phyloP scores from a whole-genome alignment of 1,140 invertebrate genomes.

The Zaprionus ornatus region DNA sequence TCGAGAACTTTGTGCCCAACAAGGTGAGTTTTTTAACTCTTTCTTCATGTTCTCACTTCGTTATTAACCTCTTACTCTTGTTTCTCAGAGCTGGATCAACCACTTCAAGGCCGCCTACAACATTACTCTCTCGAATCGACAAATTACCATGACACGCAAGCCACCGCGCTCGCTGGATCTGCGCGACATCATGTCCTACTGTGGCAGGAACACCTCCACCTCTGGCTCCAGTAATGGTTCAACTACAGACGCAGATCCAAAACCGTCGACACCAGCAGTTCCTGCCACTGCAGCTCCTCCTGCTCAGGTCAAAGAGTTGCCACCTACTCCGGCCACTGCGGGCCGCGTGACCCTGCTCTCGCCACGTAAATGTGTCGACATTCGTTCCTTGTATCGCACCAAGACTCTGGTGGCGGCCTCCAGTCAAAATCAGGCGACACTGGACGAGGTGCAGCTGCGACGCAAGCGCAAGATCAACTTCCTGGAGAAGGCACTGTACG shows the following conservation, averaged over 20 bases:
- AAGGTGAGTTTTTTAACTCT: conserved; percentile 35
- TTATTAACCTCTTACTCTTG: too few relatives aligned
- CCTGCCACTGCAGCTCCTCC: background rate
- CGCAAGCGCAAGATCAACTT: conserved; percentile 72
- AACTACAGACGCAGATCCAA: background rate
- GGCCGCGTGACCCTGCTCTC: background rate
- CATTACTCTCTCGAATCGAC: conserved; percentile 71
- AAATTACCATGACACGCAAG: conserved; percentile 64
- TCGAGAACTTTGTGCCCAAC: conserved; percentile 71
- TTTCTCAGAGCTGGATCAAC: conserved; percentile 65
- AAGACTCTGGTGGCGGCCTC: conserved; percentile 55
- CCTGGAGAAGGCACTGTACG: conserved; percentile 64
- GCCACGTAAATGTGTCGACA: conserved; percentile 25
- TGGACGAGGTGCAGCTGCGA: conserved; percentile 53
- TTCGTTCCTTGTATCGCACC: conserved; percentile 57
- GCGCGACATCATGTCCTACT: conserved; percentile 76
- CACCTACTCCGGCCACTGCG: background rate
- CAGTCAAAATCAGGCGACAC: conserved; percentile 60
- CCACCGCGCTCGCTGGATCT: conserved; percentile 69
- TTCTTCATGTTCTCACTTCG: background rate
- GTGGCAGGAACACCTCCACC: conserved; percentile 52
- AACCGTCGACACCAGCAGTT: background rate
- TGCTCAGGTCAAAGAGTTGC: background rate
- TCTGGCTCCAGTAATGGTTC: conserved; percentile 7
- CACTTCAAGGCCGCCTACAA: conserved; percentile 76